phyloP scores from a whole-genome alignment of 2,113 vertebrate genomes.

The human (Homo sapiens) region DNA sequence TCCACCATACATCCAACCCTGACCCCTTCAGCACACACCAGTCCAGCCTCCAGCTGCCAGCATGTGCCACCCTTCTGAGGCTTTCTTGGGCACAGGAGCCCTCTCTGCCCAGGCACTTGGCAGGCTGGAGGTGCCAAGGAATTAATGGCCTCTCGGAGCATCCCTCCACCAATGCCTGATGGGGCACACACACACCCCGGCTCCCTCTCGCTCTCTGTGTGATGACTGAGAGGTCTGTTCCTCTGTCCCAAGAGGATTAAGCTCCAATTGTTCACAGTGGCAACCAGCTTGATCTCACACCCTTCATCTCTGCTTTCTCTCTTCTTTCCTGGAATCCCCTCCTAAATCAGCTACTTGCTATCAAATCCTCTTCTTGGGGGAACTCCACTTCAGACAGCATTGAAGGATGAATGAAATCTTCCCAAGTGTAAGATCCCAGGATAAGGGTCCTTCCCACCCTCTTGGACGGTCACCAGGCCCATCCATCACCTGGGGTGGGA shows the following conservation, averaged over 20 bases:
- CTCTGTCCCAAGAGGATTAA: not conserved
- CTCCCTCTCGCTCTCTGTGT: not conserved
- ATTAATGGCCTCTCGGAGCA: not conserved
- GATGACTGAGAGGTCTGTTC: too few species aligned
- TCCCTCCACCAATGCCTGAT: not conserved
- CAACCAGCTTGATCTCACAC: not conserved
- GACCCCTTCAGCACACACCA: not conserved
- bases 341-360: not conserved
- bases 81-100: not conserved
- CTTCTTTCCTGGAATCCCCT: not conserved
- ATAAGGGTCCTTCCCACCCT: not conserved
- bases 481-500: not conserved
- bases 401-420: not conserved
- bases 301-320: not conserved
- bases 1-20: not conserved
- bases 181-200: fast-evolving
- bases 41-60: not conserved
- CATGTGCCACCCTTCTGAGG: not conserved
- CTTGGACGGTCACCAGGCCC: not conserved
- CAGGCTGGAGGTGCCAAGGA: not conserved
- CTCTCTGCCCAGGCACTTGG: not conserved
- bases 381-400: not conserved
- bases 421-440: not conserved
- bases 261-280: fast-evolving
- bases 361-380: not conserved